Base-by-base conservation (phyloP, 2,797 vertebrate genomes). In the Parambassis ranga region DNA sequence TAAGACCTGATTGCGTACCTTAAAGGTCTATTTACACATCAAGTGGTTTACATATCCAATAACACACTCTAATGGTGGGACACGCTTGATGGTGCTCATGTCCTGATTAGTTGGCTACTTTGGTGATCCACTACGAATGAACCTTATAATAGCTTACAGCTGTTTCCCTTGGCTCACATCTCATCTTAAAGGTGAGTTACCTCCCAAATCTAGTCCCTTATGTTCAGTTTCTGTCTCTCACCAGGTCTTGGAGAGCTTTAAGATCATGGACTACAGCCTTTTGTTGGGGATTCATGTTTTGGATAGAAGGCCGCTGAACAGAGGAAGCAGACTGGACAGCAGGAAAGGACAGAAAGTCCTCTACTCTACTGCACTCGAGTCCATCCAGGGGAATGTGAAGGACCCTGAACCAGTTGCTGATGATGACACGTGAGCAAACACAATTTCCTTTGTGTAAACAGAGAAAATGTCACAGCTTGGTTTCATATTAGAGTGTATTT, bases 221-320 rank as follows among this genome's bases (percentile, higher is more conserved):
- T 6, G 6, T 46, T 23, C 6, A 4, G 7, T 39, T 36, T 59
- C 1, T 65, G 22, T 51, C 5, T 14, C 15, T 31, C 6, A 1
- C 9, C 75, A 98, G 96, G 97, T 98, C 10, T 86, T 98, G 49
- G 96, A 98, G 90, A 98, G 96, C 75, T 98, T 98, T 81, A 98
- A 98, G 89, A 98, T 98, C 85, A 98, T 98, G 96, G 97, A 98
- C 89, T 98, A 98, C 82, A 97, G 96, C 71, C 92, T 98, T 33
- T 87, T 92, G 53, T 71, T 92, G 71, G 92, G 92, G 13, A 78
- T 93, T 50, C 92, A 93, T 1, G 64, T 93, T 11, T 55, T 83
- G 71, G 81, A 92, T 47, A 58, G 41, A 31, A 91, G 81, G 71
- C 44, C 75, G 3, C 90, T 91, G 69, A 87, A 81, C 30, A 73